Percentiles rank a stretch among this genome's conserved stretches.
Conservation (phyloP, 2,113 vertebrate genomes). For the Limanda limanda region DNA sequence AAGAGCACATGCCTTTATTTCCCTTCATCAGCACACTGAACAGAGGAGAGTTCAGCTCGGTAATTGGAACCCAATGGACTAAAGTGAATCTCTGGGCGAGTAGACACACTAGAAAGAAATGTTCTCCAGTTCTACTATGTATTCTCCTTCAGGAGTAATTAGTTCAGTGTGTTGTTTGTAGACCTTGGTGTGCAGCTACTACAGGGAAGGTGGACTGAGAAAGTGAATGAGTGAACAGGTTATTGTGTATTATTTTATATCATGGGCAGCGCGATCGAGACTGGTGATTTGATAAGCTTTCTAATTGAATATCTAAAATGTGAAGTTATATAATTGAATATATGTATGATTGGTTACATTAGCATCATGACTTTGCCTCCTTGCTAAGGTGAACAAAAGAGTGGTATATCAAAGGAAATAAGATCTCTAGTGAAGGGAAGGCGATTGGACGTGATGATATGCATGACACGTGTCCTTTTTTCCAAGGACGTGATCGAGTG, state of each 20-base stretch:
- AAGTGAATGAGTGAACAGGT: neutral
- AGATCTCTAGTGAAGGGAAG: slow-evolving; percentile 19
- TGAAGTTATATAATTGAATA: no score
- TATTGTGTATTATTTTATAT: no score
- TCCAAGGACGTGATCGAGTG: slow-evolving; percentile 24
- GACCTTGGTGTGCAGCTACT: neutral
- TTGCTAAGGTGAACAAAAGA: slow-evolving; percentile 50
- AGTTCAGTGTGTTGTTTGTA: slow-evolving; percentile 7
- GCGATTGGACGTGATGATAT: slow-evolving; percentile 49
- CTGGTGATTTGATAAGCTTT: no score
- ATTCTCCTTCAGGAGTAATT: slow-evolving; percentile 15
- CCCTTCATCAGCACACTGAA: slow-evolving; percentile 12
- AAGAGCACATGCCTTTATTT: neutral
- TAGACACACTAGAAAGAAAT: no score
- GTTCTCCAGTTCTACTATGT: neutral
- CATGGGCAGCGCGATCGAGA: no score
- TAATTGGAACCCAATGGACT: slow-evolving; percentile 2
- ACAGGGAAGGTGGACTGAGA: neutral
- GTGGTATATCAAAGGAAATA: slow-evolving; percentile 50
- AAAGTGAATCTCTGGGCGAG: neutral
- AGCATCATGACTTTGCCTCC: slow-evolving; percentile 26
- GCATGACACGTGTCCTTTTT: slow-evolving; percentile 43
- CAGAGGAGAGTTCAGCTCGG: neutral
- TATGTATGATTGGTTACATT: slow-evolving; percentile 15
- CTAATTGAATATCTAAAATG: no score